These are phyloP conservation scores for Euplexia lucipara DNA, from an alignment of 2,888 invertebrate species.

Conservation along the genomic window DNA sequence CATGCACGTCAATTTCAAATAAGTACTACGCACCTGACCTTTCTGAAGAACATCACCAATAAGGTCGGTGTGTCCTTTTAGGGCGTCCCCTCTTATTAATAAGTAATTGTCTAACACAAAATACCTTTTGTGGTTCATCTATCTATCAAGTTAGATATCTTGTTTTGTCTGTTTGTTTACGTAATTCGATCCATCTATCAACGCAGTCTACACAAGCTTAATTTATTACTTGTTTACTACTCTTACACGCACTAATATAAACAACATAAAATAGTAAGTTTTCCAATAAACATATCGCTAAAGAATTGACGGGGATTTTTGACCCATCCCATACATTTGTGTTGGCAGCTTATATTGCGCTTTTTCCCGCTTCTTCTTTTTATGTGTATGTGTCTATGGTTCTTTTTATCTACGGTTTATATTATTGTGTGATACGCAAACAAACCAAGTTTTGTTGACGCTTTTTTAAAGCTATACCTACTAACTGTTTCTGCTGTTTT, in stretches of 20 bases:
- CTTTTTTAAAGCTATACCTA: not conserved
- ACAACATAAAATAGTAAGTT: slow-evolving; percentile 72
- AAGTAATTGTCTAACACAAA: too few species aligned
- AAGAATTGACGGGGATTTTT: slow-evolving; percentile 52
- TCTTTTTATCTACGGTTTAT: slow-evolving; percentile 1
- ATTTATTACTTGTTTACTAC: slow-evolving; percentile 84
- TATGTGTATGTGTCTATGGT: slow-evolving; percentile 26
- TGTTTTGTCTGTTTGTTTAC: slow-evolving; percentile 74
- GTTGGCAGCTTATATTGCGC: slow-evolving; percentile 59
- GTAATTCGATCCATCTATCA: slow-evolving; percentile 70
- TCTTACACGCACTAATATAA: slow-evolving; percentile 65
- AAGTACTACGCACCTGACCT: too few species aligned
- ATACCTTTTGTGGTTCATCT: too few species aligned
- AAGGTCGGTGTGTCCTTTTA: too few species aligned
- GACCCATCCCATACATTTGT: slow-evolving; percentile 56
- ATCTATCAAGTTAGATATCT: slow-evolving; percentile 35
- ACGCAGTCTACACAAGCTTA: slow-evolving; percentile 65
- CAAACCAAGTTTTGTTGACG: too few species aligned
- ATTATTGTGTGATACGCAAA: not conserved
- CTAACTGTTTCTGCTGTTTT: too few species aligned
- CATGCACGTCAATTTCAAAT: too few species aligned
- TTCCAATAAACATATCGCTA: slow-evolving; percentile 56
- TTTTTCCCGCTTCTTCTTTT: slow-evolving; percentile 35
- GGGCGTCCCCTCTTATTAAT: too few species aligned
- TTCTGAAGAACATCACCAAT: too few species aligned